These are phyloP conservation scores for Drosophila ambigua DNA, from an alignment of 1,140 invertebrate species.

Conservation along the genomic window DNA sequence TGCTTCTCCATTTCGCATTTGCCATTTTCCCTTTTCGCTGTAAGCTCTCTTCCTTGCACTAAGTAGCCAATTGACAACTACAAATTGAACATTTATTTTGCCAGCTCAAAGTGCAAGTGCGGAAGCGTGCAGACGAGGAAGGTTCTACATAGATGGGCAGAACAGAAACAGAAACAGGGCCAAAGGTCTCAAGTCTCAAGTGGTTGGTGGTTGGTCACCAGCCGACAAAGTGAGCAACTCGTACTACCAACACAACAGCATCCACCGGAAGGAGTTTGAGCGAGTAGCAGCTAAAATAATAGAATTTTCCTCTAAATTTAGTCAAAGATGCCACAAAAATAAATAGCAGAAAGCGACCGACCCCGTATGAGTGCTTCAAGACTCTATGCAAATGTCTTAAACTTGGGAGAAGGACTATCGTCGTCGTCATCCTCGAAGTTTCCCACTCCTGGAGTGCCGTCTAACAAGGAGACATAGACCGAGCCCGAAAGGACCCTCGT, in stretches of 20 bases:
- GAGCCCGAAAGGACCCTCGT: constrained; percentile 10
- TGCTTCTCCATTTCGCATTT: constrained; percentile 23
- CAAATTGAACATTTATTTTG: constrained; percentile 63
- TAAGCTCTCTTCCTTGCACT: constrained; percentile 14
- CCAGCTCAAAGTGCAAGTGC: constrained; percentile 25
- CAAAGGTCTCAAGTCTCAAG: constrained; percentile 27
- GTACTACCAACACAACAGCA: not conserved
- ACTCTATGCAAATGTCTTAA: constrained; percentile 49
- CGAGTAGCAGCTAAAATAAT: constrained; percentile 66
- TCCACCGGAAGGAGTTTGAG: constrained; percentile 39
- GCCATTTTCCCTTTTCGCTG: constrained; percentile 1
- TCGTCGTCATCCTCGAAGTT: constrained; percentile 48
- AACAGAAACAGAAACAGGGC: not conserved
- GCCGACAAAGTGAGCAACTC: constrained; percentile 38
- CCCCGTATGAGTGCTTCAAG: constrained; percentile 11
- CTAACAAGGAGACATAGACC: not conserved
- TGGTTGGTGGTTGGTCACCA: constrained; percentile 5
- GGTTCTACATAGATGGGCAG: constrained; percentile 47
- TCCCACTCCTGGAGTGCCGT: constrained; percentile 5
- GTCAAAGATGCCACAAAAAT: constrained; percentile 50
- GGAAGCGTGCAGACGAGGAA: constrained; percentile 13
- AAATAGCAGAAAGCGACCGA: not conserved
- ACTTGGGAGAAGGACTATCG: constrained; percentile 34
- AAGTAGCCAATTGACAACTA: constrained; percentile 59
- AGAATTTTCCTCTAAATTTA: constrained; percentile 78